phyloP scores from a whole-genome alignment of 2,797 vertebrate species.

The Hylomyscus alleni region DNA sequence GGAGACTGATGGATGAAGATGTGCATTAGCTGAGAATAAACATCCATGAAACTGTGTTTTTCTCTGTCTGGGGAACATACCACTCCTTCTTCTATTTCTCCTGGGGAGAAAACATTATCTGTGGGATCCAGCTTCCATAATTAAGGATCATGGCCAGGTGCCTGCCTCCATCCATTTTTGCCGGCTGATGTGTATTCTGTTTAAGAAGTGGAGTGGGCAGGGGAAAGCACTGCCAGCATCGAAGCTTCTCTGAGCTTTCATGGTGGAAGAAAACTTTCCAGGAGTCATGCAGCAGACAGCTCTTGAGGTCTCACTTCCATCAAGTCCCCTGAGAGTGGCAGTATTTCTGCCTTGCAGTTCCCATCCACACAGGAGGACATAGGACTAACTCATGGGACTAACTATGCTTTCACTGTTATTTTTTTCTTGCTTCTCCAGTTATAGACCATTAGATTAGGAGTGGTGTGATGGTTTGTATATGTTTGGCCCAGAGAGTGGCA shows the following conservation, averaged over 20 bases:
- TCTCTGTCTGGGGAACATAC: neutral
- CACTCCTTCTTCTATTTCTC: neutral
- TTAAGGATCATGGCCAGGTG: neutral
- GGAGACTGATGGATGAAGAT: slow-evolving; percentile 40
- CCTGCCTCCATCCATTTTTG: neutral
- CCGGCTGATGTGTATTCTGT: neutral
- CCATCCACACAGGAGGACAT: rapidly evolving
- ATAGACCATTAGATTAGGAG: neutral
- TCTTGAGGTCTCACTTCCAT: neutral
- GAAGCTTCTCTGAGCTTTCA: neutral
- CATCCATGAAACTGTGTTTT: slow-evolving; percentile 63
- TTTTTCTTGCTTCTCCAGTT: neutral
- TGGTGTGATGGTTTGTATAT: too few species aligned
- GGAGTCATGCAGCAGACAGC: neutral
- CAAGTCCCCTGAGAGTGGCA: neutral
- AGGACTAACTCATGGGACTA: neutral
- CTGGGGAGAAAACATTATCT: slow-evolving; percentile 55
- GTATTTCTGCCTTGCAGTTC: neutral
- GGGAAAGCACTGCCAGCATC: neutral
- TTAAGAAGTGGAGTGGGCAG: neutral
- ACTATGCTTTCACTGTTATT: neutral
- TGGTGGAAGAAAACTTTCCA: neutral
- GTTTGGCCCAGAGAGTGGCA: neutral
- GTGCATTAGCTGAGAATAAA: slow-evolving; percentile 39
- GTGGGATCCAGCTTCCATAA: neutral